Evolutionary conservation across 2,797 vertebrate genomes (phyloP).

Genomic region (Bradypus variegatus): DNA sequence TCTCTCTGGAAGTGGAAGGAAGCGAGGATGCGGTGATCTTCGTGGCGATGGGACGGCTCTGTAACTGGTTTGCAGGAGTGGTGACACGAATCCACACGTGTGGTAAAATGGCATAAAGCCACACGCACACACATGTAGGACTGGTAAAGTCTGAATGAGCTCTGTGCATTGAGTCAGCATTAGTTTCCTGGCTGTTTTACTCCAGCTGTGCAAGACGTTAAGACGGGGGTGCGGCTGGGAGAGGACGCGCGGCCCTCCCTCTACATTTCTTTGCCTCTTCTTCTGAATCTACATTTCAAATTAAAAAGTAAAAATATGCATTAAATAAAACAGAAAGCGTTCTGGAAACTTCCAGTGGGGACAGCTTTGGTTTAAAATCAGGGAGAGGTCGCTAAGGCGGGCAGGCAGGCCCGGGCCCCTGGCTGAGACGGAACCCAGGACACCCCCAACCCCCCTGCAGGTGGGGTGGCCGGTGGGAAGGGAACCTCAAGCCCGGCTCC

Average conservation of each 20-base stretch:
- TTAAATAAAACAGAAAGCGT: background rate
- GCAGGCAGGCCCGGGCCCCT: no score
- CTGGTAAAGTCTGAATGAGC: background rate
- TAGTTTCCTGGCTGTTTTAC: background rate
- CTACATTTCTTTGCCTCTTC: background rate
- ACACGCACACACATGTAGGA: rapidly evolving
- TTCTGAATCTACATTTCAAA: background rate
- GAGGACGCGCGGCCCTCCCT: background rate
- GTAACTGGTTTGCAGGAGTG: rapidly evolving
- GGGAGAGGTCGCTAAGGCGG: no score
- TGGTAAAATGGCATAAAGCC: background rate
- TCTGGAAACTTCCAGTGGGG: background rate
- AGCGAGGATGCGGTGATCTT: background rate
- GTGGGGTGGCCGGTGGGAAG: no score
- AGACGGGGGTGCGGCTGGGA: no score
- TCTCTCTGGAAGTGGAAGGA: background rate
- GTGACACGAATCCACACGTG: rapidly evolving
- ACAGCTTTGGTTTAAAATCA: no score
- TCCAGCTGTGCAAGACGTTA: background rate
- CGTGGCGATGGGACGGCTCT: background rate
- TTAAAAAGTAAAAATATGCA: background rate
- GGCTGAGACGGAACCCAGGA: no score
- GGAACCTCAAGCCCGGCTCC: no score
- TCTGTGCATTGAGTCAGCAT: rapidly evolving
- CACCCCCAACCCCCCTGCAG: no score